Base-by-base conservation (phyloP, 2,888 invertebrate genomes). In the Ichneumon xanthorius region DNA sequence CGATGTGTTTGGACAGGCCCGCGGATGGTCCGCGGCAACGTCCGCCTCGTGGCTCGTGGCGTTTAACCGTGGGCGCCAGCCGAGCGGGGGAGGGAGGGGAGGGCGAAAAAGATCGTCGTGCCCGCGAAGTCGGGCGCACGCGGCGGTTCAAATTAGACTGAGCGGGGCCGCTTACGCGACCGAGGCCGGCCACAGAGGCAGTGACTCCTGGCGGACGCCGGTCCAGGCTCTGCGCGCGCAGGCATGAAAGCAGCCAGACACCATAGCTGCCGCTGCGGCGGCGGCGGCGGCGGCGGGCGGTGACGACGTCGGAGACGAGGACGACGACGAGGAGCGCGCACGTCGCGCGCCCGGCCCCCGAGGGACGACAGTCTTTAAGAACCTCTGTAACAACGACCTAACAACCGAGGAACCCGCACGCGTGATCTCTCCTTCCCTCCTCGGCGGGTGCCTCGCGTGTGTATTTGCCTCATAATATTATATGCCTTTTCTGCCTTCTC, bases 101-200 rank as follows among this genome's bases (percentile, higher is more conserved):
- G 85, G 82, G 89, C 88, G 87, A 87, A 86, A 88, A 87, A 87
- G 88, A 88, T 90, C 87, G 89, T 88, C 88, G 89, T 87, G 87
- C 91, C 92, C 92, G 92, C 91, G 91, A 90, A 90, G 89, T 92
- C 93, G 92, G 92, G 91, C 92, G 92, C 93, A 92, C 94, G 93
- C 94, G 93, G 92, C 93, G 93, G 93, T 94, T 94, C 93, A 94
- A 94, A 94, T 94, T 94, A 93, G 93, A 94, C 94, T 94, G 94
- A 94, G 92, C 92, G 90, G 86, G 90, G 90, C 92, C 91, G 92
- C 92, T 92, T 91, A 92, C 90, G 92, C 89, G 89, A 91, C 89
- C 90, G 92, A 93, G 93, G 92, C 93, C 93, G 94, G 93, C 91
- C 91, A 91, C 92, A 92, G 91, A 90, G 91, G 89, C 92, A 93